These are phyloP conservation scores for Parnassius glacialis DNA, from an alignment of 2,888 invertebrate species.

Conservation along the genomic window DNA sequence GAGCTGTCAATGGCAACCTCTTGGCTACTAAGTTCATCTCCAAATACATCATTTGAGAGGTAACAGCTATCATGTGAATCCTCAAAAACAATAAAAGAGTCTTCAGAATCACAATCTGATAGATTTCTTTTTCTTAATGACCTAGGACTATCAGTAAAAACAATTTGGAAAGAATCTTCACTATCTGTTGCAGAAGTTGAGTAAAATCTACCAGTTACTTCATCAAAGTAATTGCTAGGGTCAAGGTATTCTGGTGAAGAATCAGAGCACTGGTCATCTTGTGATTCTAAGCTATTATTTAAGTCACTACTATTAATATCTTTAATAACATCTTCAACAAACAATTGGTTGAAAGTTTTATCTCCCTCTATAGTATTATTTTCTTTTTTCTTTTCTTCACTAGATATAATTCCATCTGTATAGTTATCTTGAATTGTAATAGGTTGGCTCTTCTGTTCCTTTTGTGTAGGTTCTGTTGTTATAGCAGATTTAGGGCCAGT, in stretches of 20 bases:
- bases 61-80: conserved; percentile 67
- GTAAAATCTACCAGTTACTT: conserved; percentile 61
- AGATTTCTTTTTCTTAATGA: conserved; percentile 40
- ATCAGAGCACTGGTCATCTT: conserved; percentile 23
- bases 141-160: conserved; percentile 56
- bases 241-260: conserved; percentile 29
- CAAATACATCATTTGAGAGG: conserved; percentile 65
- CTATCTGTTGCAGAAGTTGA: conserved; percentile 51
- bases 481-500: conserved; percentile 3
- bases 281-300: neutral
- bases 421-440: conserved; percentile 11
- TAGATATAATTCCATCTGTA: conserved; percentile 25
- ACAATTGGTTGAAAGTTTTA: neutral
- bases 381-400: neutral
- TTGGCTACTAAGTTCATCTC: conserved; percentile 39
- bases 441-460: conserved; percentile 15
- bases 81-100: conserved; percentile 79
- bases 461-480: conserved; percentile 5
- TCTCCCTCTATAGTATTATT: neutral
- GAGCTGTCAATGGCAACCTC: conserved; percentile 27
- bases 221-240: conserved; percentile 49
- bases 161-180: conserved; percentile 73
- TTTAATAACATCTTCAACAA: conserved; percentile 13
- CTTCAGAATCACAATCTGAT: conserved; percentile 81
- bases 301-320: conserved; percentile 1